These are phyloP conservation scores for Petrocephalus zakoni DNA, from an alignment of 2,113 vertebrate genomes.

Conservation along the genomic window DNA sequence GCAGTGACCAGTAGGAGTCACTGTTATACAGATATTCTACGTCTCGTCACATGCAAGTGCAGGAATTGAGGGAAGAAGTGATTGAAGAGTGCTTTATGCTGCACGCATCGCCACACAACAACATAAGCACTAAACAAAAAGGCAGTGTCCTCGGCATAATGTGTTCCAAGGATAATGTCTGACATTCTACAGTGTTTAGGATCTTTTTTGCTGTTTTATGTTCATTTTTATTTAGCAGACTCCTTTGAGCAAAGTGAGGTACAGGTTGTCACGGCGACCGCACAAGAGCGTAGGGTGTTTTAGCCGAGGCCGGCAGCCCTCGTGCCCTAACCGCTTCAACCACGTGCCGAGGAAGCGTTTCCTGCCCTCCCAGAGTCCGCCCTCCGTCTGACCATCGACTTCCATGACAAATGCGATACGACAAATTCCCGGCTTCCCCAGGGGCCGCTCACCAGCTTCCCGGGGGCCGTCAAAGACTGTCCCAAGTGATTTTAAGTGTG, in stretches of 20 bases:
- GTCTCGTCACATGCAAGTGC: not conserved
- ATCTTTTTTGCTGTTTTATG: not conserved
- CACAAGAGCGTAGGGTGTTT: not conserved
- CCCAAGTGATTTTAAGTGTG: not conserved
- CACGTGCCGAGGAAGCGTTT: conserved; percentile 33
- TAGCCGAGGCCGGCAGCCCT: not conserved
- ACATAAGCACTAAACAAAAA: not conserved
- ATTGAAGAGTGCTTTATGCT: not conserved
- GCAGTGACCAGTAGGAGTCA: conserved; percentile 48
- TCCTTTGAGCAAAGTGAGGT: not conserved
- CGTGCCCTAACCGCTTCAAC: not conserved
- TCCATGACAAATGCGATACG: not conserved
- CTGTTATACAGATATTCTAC: conserved; percentile 41
- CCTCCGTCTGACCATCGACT: conserved; percentile 18
- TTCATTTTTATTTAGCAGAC: not conserved
- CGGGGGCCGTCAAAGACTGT: not conserved
- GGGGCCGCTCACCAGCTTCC: not conserved
- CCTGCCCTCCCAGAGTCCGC: conserved; percentile 36
- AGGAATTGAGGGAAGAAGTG: not conserved
- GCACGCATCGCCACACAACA: not conserved
- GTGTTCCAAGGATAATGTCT: not conserved
- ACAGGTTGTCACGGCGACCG: not conserved
- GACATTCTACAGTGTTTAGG: not conserved
- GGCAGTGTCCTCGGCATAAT: not conserved
- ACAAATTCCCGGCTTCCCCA: not conserved